A percentile compares a stretch with the other conserved stretches of the same genome.
phyloP scores from a whole-genome alignment of 2,797 vertebrate genomes.

The Leontopithecus rosalia region DNA sequence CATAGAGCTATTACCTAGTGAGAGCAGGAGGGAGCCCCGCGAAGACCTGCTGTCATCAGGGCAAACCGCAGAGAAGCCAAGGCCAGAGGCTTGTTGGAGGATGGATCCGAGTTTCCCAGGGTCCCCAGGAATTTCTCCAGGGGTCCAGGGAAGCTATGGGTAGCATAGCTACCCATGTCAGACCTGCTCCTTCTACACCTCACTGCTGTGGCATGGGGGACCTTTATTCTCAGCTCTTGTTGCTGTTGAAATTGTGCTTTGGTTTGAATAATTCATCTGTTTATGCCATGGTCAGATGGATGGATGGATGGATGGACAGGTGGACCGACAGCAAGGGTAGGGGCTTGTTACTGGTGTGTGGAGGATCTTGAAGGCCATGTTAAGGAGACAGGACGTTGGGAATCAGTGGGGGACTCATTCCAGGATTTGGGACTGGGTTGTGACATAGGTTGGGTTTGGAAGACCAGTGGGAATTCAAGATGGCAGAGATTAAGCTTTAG shows the following conservation, averaged over 20 bases:
- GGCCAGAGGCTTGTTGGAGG: fast-evolving
- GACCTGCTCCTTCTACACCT: fast-evolving
- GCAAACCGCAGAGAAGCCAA: fast-evolving
- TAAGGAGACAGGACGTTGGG: neutral
- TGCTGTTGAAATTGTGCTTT: fast-evolving
- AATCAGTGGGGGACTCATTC: no score
- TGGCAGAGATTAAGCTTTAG: neutral
- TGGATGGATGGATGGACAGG: neutral
- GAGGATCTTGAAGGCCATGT: fast-evolving
- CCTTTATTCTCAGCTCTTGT: no score
- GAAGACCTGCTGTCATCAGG: no score
- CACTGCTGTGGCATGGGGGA: fast-evolving
- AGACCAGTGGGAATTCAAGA: neutral
- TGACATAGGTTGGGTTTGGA: neutral
- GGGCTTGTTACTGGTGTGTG: neutral
- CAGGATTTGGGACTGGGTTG: neutral
- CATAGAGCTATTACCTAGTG: fast-evolving
- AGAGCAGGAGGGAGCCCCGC: fast-evolving
- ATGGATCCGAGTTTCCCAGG: no score
- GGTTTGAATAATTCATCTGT: fast-evolving
- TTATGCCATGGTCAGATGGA: neutral
- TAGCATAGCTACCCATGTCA: fast-evolving
- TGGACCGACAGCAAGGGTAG: fast-evolving
- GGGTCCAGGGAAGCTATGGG: neutral
- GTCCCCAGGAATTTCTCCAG: neutral